phyloP scores from a whole-genome alignment of 2,113 vertebrate species.

The Lipophrys pholis region DNA sequence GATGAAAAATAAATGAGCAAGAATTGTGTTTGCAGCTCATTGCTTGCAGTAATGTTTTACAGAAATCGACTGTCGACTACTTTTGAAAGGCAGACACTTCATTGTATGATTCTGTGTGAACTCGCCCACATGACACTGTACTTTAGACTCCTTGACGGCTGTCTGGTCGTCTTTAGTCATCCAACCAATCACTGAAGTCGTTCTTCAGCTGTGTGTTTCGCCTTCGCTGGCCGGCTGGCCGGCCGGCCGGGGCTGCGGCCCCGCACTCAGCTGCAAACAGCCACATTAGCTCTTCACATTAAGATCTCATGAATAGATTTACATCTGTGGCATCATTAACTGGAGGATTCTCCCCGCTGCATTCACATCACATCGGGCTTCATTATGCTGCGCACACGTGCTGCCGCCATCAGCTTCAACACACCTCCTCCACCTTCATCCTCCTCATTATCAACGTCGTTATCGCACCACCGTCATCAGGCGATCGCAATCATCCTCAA shows the following conservation, averaged over 20 bases:
- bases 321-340: constrained; percentile 43
- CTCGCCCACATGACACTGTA: not conserved
- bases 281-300: constrained; percentile 50
- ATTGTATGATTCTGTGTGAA: not conserved
- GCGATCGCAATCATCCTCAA: no score
- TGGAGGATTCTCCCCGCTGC: constrained; percentile 12
- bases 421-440: not conserved
- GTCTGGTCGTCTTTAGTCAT: constrained; percentile 52
- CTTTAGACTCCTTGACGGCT: constrained; percentile 21
- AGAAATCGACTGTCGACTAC: not conserved
- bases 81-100: not conserved
- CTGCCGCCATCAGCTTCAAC: not conserved
- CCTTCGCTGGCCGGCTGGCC: constrained; percentile 4
- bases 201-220: constrained; percentile 29
- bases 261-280: constrained; percentile 1
- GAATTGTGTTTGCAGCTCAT: no score
- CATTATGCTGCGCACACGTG: not conserved
- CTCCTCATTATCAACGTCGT: not conserved
- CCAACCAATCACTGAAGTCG: constrained; percentile 51
- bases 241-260: constrained; percentile 16
- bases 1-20: no score
- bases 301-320: constrained; percentile 61
- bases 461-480: not conserved
- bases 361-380: not conserved
- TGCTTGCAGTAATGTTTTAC: no score